Evolutionary conservation across 2,797 vertebrate genomes (phyloP).

Genomic region (Neosilurus mollespiculum): DNA sequence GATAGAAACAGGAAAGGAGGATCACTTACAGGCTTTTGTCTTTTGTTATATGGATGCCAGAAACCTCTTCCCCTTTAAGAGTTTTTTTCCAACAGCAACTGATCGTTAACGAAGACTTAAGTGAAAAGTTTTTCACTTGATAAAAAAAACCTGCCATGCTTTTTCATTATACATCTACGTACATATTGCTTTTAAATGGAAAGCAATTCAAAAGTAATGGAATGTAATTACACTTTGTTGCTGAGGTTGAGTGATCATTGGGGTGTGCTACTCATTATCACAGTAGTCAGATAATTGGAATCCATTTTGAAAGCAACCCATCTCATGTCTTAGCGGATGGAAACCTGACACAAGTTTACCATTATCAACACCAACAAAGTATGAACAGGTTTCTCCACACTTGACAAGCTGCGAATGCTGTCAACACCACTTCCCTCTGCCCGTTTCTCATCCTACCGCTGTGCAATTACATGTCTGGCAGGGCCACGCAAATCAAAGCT

Average conservation of each 20-base stretch:
- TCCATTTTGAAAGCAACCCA: slow-evolving; percentile 7
- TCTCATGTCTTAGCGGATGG: background rate
- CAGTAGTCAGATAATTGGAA: slow-evolving; percentile 29
- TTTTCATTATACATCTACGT: slow-evolving; percentile 9
- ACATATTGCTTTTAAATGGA: slow-evolving; percentile 21
- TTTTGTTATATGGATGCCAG: background rate
- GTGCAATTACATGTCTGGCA: slow-evolving; percentile 53
- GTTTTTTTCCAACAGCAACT: background rate
- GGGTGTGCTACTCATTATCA: slow-evolving; percentile 26
- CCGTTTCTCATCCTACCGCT: slow-evolving; percentile 38
- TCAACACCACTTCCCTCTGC: slow-evolving; percentile 22
- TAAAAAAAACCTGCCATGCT: background rate
- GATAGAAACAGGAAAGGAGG: background rate
- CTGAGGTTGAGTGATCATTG: slow-evolving; percentile 26
- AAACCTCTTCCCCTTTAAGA: background rate
- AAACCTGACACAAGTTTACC: slow-evolving; percentile 8
- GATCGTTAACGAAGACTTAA: slow-evolving; percentile 10
- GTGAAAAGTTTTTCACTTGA: slow-evolving; percentile 9
- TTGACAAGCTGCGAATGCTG: slow-evolving; percentile 33
- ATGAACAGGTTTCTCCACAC: slow-evolving; percentile 25
- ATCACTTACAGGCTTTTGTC: background rate
- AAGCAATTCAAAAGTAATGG: slow-evolving; percentile 31
- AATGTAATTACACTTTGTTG: slow-evolving; percentile 21
- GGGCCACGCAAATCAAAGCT: slow-evolving; percentile 53
- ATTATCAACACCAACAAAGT: slow-evolving; percentile 23